Evolutionary conservation across 1,140 invertebrate genomes (phyloP).

Genomic region (Sarcophaga bullata): DNA sequence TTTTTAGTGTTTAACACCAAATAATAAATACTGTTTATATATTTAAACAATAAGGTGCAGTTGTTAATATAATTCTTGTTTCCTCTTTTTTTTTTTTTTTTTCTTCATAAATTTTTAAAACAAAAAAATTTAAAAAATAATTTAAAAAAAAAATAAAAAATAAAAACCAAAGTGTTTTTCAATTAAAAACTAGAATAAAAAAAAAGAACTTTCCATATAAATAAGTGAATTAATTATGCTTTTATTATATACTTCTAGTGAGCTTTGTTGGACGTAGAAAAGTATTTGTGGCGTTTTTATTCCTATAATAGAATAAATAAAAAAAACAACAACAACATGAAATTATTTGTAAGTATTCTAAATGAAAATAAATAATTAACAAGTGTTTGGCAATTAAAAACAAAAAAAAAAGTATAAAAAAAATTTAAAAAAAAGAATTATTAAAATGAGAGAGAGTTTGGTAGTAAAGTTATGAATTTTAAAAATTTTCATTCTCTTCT

Average conservation of each 20-base stretch:
- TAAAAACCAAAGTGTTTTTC: neutral
- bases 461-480: neutral
- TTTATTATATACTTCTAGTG: constrained; percentile 1
- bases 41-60: neutral
- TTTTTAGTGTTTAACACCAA: constrained; percentile 55
- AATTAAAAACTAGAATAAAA: neutral
- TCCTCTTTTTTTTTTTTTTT: too few relatives aligned
- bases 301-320: too few relatives aligned
- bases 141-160: constrained; percentile 12
- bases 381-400: neutral
- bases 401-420: neutral
- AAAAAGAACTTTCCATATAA: neutral
- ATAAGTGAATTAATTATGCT: constrained; percentile 4
- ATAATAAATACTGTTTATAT: constrained; percentile 4
- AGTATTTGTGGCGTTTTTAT: constrained; percentile 23
- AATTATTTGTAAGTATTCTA: constrained; percentile 36
- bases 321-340: constrained; percentile 30
- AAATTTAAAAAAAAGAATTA: neutral
- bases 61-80: constrained; percentile 5
- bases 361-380: constrained; percentile 1
- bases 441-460: neutral
- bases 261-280: neutral
- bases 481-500: neutral
- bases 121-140: constrained; percentile 1
- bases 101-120: constrained; percentile 45